Evolutionary conservation across 2,113 vertebrate species (phyloP).

Genomic region (Ardeotis arabs): DNA sequence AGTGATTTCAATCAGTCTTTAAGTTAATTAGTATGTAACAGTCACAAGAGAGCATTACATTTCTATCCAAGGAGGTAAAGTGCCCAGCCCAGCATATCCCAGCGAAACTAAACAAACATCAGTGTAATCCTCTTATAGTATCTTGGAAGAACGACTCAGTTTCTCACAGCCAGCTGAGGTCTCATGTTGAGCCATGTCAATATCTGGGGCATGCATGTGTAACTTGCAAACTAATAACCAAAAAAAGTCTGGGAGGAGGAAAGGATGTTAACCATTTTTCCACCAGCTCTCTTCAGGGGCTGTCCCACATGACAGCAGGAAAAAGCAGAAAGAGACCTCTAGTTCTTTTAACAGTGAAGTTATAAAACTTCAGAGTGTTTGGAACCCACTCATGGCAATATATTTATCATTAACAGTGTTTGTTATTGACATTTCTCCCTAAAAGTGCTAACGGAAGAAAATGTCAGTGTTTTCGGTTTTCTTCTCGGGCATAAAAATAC

Average conservation of each 20-base stretch:
- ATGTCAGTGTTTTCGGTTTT: background rate
- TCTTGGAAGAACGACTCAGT: background rate
- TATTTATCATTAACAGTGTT: background rate
- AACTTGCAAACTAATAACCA: background rate
- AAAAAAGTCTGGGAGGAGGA: background rate
- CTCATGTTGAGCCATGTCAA: background rate
- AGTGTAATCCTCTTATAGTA: background rate
- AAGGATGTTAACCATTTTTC: background rate
- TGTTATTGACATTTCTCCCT: background rate
- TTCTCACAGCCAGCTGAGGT: background rate
- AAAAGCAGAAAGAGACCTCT: background rate
- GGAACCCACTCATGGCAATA: background rate
- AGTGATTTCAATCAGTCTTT: background rate
- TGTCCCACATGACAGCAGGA: rapidly evolving
- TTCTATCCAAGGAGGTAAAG: background rate
- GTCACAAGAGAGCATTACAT: background rate
- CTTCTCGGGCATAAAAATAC: background rate
- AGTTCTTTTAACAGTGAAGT: background rate
- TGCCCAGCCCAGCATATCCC: background rate
- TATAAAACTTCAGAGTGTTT: background rate
- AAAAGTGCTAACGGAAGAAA: background rate
- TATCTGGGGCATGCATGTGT: background rate
- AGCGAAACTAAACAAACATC: background rate
- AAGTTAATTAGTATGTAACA: background rate
- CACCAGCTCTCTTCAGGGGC: background rate